Percentiles rank a stretch among this genome's conserved stretches.
Evolutionary conservation across 2,113 vertebrate species (phyloP).

Genomic region (Pterocles orientalis): DNA sequence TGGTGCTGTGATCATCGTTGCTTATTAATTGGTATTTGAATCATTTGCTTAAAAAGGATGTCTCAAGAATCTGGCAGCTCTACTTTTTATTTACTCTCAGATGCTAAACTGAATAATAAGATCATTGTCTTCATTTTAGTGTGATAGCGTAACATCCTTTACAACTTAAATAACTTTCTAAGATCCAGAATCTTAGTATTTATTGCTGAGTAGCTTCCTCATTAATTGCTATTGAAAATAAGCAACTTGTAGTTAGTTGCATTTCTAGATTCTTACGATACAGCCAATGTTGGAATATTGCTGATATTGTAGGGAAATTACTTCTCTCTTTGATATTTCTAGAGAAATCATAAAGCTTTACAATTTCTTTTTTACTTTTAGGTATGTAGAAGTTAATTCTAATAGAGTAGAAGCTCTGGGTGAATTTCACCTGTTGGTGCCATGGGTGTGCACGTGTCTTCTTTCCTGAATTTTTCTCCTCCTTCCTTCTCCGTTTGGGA

Average conservation of each 20-base stretch:
- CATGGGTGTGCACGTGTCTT: neutral
- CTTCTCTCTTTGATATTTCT: neutral
- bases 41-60: neutral
- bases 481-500: neutral
- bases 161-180: neutral
- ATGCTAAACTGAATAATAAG: neutral
- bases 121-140: neutral
- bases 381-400: neutral
- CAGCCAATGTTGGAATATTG: neutral
- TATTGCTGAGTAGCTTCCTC: neutral
- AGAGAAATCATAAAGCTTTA: neutral
- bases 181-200: neutral
- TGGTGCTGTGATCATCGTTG: neutral
- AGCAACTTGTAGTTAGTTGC: neutral
- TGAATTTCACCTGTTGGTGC: neutral
- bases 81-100: neutral
- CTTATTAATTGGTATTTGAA: neutral
- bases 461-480: neutral
- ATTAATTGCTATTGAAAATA: neutral
- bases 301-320: neutral
- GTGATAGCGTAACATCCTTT: neutral
- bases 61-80: neutral
- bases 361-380: neutral
- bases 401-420: neutral
- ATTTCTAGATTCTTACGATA: neutral